Conservation (phyloP, 2,113 vertebrate species). For the Tylochromis polylepis region DNA sequence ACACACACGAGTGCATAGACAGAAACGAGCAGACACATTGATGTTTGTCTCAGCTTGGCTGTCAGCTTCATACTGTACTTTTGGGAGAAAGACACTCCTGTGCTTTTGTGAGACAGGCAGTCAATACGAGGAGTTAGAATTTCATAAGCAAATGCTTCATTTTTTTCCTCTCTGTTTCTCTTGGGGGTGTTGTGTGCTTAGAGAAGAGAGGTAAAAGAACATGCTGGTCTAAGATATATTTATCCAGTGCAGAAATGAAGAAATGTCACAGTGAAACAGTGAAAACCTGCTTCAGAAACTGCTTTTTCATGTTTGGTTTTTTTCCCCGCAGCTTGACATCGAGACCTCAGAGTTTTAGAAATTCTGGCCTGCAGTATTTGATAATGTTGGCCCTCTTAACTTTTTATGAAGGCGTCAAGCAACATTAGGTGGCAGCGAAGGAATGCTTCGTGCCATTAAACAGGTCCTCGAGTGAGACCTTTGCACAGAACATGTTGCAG, state of each 20-base stretch:
- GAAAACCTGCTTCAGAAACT: not conserved
- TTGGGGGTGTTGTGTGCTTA: conserved; percentile 17
- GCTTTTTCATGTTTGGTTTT: not conserved
- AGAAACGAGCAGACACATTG: not conserved
- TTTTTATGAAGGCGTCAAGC: not conserved
- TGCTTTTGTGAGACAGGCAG: conserved; percentile 23
- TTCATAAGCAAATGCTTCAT: conserved; percentile 53
- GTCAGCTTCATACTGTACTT: conserved; percentile 52
- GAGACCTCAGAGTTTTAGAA: not conserved
- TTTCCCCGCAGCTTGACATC: not conserved
- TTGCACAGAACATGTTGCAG: not conserved
- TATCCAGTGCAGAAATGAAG: conserved; percentile 10
- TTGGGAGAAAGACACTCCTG: conserved; percentile 23
- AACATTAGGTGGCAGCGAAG: not conserved
- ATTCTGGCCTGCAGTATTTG: not conserved
- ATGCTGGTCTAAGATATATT: conserved; percentile 25
- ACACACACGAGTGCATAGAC: not conserved
- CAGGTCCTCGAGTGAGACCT: not conserved
- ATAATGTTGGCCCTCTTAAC: not conserved
- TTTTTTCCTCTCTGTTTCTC: conserved; percentile 28
- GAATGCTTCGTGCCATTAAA: not conserved
- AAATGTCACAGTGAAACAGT: not conserved
- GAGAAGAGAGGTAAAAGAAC: not conserved
- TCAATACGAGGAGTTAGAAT: conserved; percentile 46
- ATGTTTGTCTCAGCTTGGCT: conserved; percentile 52